Base-by-base conservation (phyloP, 2,888 invertebrate species). In the Automeris io region DNA sequence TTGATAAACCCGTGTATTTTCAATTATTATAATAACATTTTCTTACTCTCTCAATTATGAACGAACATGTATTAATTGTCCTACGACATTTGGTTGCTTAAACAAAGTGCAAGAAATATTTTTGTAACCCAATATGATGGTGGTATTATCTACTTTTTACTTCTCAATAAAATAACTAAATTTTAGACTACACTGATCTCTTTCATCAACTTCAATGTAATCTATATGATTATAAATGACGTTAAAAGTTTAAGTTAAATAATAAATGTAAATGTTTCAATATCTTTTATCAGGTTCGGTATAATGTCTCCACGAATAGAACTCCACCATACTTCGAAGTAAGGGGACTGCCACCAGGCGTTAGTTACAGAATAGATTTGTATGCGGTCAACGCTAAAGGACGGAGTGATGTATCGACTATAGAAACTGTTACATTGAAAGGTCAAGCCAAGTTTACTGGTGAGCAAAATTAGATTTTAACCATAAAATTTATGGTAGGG, bases 341-440 rank as follows among this genome's bases (percentile, higher is more conserved):
- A 39, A 89, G 89, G 47, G 92, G 91, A 22, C 87, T 92, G 39
- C 92, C 93, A 48, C 90, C 93, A 3, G 93, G 93, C 19, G 90
- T 90, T 49, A 94, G 91, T 70, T 95, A 93, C 87, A 89, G 93
- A 55, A 92, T 95, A 57, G 92, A 93, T 66, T 80, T 96, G 51
- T 95, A 93, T 66, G 95, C 96, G 2, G 91, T 93, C 61, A 96
- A 96, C 77, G 93, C 93, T 35, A 96, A 96, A 69, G 96, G 96
- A 33, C 87, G 92, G 41, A 95, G 95, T 58, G 95, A 95, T 52
- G 92, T 95, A 21, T 90, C 92, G 37, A 90, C 94, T 40, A 92
- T 95, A 45, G 95, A 95, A 68, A 93, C 94, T 25, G 93, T 95
- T 54, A 94, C 93, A 6, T 90, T 95, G 64, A 93, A 93, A 66